Base-by-base conservation (phyloP, 2,888 invertebrate species). In the Lacanobia oleracea region DNA sequence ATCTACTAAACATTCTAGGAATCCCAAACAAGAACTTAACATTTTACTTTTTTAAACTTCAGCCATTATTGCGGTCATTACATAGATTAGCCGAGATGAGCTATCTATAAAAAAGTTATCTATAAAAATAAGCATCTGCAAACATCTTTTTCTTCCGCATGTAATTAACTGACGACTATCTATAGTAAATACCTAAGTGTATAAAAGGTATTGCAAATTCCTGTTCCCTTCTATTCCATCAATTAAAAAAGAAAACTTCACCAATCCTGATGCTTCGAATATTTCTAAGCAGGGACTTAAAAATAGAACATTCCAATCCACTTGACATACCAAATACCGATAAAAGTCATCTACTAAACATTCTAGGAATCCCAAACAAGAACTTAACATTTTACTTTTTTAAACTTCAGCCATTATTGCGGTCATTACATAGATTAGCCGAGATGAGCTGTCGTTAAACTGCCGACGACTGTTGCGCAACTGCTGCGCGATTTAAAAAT, bases 381-480 rank as follows among this genome's bases (percentile, higher is more conserved):
- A 81, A 73, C 65, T 64, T 57, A 60, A 63, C 62, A 59, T 83
- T 83, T 72, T 70, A 71, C 74, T 59, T 56, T 73, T 72, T 82
- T 79, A 62, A 59, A 82, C 75, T 69, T 69, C 59, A n/a, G 10
- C 70, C 72, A 70, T 80, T 83, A 82, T 83, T 80, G 74, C 83
- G 61, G 77, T 76, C 68, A 82, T 83, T 87, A 85, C 79, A 76
- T 27, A 80, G 79, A 88, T 87, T 84, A 87, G 64, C 73, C 67
- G 43, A 57, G 78, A 75, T 75, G 50, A 67, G 68, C 75, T 66
- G 77, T 83, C 83, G 87, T 89, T 87, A 87, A 84, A 67, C 81
- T 84, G 87, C 83, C 84, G 78, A 76, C 45, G 50, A 60, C 66
- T 57, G 69, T 88, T 89, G 82, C 82, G 86, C 84, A 89, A 89